A percentile compares a stretch with the other conserved stretches of the same genome.
Conservation (phyloP, 2,113 vertebrate genomes). For the Trematocara variabile region DNA sequence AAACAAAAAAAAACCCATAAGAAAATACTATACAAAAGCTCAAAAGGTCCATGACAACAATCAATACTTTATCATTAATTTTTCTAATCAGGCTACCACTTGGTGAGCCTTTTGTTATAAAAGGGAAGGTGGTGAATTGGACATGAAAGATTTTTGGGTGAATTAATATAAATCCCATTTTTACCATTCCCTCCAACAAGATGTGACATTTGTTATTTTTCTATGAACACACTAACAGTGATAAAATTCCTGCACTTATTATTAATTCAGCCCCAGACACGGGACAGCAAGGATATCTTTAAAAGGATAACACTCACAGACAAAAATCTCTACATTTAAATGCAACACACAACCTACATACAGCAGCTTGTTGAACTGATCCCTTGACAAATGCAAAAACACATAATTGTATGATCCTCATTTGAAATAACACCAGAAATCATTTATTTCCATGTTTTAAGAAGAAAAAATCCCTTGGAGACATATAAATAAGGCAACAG, state of each 20-base stretch:
- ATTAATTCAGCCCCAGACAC: neutral
- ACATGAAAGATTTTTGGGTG: neutral
- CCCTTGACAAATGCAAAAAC: neutral
- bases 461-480: neutral
- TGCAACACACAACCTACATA: neutral
- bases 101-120: neutral
- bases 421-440: neutral
- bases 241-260: neutral
- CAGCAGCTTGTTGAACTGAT: slow-evolving; percentile 22
- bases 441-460: slow-evolving; percentile 6
- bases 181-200: neutral
- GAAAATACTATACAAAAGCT: neutral
- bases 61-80: neutral
- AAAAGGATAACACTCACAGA: neutral
- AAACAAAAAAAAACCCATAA: neutral
- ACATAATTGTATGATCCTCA: neutral
- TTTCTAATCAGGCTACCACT: neutral
- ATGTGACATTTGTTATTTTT: neutral
- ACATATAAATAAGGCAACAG: slow-evolving; percentile 14
- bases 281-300: neutral
- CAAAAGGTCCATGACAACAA: neutral
- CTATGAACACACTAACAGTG: neutral
- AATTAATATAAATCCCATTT: neutral
- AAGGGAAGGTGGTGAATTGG: neutral
- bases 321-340: neutral